phyloP scores from a whole-genome alignment of 1,140 invertebrate genomes.

The Lepidostoma basale region DNA sequence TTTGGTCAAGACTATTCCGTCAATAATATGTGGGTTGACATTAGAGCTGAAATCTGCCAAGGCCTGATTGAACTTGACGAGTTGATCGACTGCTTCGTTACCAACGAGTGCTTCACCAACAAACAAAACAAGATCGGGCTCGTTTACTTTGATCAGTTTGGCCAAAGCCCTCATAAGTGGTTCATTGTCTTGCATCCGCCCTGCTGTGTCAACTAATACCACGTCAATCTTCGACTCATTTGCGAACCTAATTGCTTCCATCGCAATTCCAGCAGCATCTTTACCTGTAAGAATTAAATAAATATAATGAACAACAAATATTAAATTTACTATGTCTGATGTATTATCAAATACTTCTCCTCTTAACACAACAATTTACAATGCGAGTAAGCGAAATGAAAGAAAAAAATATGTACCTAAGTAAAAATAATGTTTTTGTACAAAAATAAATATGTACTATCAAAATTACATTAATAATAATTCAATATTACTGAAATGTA shows the following conservation, averaged over 20 bases:
- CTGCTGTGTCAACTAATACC: slow-evolving; percentile 96
- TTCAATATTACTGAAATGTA: not conserved
- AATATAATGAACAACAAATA: not conserved
- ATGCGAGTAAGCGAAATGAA: no score
- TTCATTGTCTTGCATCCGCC: slow-evolving; percentile 99
- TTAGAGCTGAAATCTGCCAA: slow-evolving; percentile 86
- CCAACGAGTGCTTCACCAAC: slow-evolving; percentile 99
- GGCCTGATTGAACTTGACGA: slow-evolving; percentile 98
- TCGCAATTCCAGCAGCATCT: slow-evolving; percentile 96
- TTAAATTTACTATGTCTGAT: not conserved
- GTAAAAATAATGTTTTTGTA: not conserved
- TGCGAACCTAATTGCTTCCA: slow-evolving; percentile 93
- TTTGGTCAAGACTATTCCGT: slow-evolving; percentile 97
- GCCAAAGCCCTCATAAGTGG: slow-evolving; percentile 96
- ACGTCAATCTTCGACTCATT: slow-evolving; percentile 85
- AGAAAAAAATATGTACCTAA: no score
- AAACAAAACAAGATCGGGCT: slow-evolving; percentile 97
- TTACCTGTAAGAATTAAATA: slow-evolving; percentile 69
- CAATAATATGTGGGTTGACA: slow-evolving; percentile 89
- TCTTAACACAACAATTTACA: no score
- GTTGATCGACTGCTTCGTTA: slow-evolving; percentile 99
- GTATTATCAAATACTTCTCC: no score
- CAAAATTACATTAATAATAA: not conserved
- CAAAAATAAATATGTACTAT: not conserved
- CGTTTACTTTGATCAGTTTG: slow-evolving; percentile 89